Evolutionary conservation across 2,113 vertebrate genomes (phyloP), one percentile per base, ranked within the genome.

Genomic region (Lasiurus borealis): DNA sequence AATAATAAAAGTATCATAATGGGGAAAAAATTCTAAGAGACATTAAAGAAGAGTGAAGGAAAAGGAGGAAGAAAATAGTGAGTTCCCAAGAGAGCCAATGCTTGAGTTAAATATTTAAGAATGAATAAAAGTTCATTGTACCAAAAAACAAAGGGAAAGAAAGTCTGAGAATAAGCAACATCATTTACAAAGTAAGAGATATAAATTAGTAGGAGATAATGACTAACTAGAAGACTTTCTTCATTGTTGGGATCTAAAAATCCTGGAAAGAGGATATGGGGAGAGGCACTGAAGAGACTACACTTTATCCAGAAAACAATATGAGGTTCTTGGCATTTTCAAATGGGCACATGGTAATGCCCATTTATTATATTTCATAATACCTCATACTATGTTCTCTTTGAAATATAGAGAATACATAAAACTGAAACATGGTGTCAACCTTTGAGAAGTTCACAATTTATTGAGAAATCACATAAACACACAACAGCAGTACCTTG

Each of bases 351-450:
- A 31, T 6, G 3, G 3, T 69, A 54, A 75, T 85, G 34, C 18
- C 23, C 31, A 81, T 76, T 48, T 27, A 59, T 92, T 90, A 34
- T 36, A 89, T 64, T 93, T 94, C 62, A 66, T 44, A 64, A 31
- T 62, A 62, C 7, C 18, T 19, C n/a, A 72, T 14, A n/a, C 12
- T 34, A 9, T 34, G 18, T 54, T 90, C 54, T 88, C 27, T 90
- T 29, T 11, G 48, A 66, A 10, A 66, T 85, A 2, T 4, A 25
- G 6, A 3, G 4, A 2, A 68, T 27, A 50, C 34, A 86, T n/a
- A 77, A 81, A 59, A 46, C 12, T 44, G 18, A 40, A 94, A 34
- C 0, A 5, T 29, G 1, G 6, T 23, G 2, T 44, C 8, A 66
- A 7, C 57, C 15, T 59, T 85, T 36, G 72, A 40, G 13, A 83